phyloP scores from a whole-genome alignment of 2,113 vertebrate genomes.

The Alethe diademata region DNA sequence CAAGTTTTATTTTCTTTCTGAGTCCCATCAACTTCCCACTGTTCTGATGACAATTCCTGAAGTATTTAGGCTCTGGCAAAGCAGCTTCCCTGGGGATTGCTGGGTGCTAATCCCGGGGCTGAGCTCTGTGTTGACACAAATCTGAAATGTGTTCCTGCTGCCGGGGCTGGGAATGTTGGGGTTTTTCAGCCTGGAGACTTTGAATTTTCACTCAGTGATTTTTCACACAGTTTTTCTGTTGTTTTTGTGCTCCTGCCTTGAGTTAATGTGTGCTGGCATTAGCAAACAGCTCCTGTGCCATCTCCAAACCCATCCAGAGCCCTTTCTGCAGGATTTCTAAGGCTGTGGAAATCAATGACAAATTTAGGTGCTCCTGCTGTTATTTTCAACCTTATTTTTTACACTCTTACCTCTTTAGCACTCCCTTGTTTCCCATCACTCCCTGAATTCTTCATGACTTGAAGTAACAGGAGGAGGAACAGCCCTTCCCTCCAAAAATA shows the following conservation, averaged over 20 bases:
- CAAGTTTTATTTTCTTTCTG: neutral
- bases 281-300: neutral
- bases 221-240: neutral
- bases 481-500: neutral
- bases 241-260: neutral
- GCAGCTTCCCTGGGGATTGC: neutral
- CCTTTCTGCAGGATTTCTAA: neutral
- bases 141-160: neutral
- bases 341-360: neutral
- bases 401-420: neutral
- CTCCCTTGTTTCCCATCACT: neutral
- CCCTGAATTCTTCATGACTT: neutral
- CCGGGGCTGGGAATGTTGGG: neutral
- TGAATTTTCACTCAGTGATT: neutral
- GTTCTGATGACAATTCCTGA: neutral
- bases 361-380: neutral
- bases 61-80: neutral
- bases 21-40: neutral
- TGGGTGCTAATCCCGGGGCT: neutral
- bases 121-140: neutral
- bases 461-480: neutral
- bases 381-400: neutral
- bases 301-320: neutral
- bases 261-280: neutral
- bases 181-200: neutral